phyloP scores from a whole-genome alignment of 2,888 invertebrate species.

The Eristalinus sepulchralis region DNA sequence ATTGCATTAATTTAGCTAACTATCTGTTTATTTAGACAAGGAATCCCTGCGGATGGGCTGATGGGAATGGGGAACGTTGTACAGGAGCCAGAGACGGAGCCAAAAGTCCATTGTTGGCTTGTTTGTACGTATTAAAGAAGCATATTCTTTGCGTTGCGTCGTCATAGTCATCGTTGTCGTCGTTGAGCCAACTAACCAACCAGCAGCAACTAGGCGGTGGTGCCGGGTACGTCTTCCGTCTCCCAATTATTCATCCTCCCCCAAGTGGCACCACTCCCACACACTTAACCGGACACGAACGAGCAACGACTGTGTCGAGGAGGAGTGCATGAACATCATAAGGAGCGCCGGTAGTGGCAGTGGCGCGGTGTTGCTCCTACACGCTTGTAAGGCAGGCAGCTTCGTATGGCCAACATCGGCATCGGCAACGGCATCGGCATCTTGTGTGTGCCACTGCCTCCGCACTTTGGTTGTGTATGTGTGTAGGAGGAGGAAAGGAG shows the following conservation, averaged over 20 bases:
- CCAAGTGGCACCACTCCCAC: conserved; percentile 52
- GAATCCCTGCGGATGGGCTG: not conserved
- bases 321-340: conserved; percentile 67
- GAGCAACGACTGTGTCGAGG: conserved; percentile 29
- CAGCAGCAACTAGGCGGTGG: not conserved
- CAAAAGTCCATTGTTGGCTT: conserved; percentile 33
- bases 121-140: conserved; percentile 53
- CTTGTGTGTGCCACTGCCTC: conserved; percentile 22
- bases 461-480: conserved; percentile 16
- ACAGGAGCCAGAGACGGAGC: not conserved
- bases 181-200: not conserved
- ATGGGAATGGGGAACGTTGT: conserved; percentile 4
- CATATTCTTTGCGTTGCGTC: conserved; percentile 36
- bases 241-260: conserved; percentile 58
- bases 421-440: conserved; percentile 11
- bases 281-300: conserved; percentile 70
- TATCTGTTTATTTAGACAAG: conserved; percentile 67
- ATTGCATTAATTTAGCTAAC: conserved; percentile 65
- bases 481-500: not conserved
- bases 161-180: not conserved
- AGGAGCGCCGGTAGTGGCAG: conserved; percentile 24
- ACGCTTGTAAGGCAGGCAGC: conserved; percentile 38
- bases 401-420: conserved; percentile 18
- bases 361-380: not conserved
- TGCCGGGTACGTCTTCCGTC: conserved; percentile 41